phyloP scores from a whole-genome alignment of 1,140 invertebrate species.

The Streblospio benedicti region DNA sequence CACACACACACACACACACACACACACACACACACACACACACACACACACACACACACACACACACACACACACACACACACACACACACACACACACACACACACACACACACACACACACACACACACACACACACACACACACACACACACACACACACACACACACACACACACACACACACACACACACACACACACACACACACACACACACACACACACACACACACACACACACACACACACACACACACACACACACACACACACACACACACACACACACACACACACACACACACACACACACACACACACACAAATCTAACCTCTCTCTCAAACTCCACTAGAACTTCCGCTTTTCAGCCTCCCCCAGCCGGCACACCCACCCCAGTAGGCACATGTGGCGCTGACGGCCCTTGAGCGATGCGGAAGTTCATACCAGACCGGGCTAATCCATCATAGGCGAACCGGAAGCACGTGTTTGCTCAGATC shows the following conservation, averaged over 20 bases:
- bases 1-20: not conserved
- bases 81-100: not conserved
- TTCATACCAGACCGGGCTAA: too few relatives aligned
- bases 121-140: not conserved
- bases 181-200: conserved; percentile 2
- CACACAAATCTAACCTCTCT: too few relatives aligned
- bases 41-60: not conserved
- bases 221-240: not conserved
- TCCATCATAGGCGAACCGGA: too few relatives aligned
- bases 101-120: conserved; percentile 3
- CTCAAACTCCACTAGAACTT: too few relatives aligned
- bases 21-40: not conserved
- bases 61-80: conserved; percentile 2
- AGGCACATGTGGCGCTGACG: too few relatives aligned
- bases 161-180: conserved; percentile 4
- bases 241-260: conserved; percentile 55
- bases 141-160: conserved; percentile 4
- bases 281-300: too few relatives aligned
- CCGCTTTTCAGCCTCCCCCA: too few relatives aligned
- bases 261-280: too few relatives aligned
- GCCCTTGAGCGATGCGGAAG: too few relatives aligned
- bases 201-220: not conserved
- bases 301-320: too few relatives aligned
- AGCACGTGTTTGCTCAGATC: too few relatives aligned
- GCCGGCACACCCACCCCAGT: too few relatives aligned